These are phyloP conservation scores for Semibalanus balanoides DNA, from an alignment of 1,140 invertebrate species.

Conservation along the genomic window DNA sequence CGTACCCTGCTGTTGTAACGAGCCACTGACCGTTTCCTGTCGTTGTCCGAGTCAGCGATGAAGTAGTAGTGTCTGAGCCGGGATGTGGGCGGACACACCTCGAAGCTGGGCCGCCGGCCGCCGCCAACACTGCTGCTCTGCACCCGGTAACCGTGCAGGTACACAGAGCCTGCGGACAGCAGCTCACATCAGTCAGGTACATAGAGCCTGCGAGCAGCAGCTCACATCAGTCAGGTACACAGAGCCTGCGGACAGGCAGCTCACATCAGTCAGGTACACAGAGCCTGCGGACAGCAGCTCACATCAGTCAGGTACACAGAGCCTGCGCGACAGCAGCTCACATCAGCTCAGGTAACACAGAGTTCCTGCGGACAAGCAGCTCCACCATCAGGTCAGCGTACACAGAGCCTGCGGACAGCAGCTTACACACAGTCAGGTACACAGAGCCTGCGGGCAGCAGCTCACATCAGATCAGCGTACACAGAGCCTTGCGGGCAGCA, in stretches of 20 bases:
- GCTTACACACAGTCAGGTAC: neutral
- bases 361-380: too few relatives aligned
- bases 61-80: conserved; percentile 81
- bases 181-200: neutral
- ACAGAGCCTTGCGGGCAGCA: too few relatives aligned
- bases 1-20: neutral
- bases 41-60: conserved; percentile 82
- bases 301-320: neutral
- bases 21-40: conserved; percentile 67
- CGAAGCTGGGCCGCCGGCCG: conserved; percentile 73
- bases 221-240: too few relatives aligned
- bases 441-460: too few relatives aligned
- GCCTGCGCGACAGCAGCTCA: too few relatives aligned
- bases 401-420: conserved; percentile 48
- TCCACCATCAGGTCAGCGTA: conserved; percentile 44
- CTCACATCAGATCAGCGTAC: too few relatives aligned
- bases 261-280: conserved; percentile 46
- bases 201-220: too few relatives aligned
- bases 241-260: too few relatives aligned
- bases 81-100: conserved; percentile 70
- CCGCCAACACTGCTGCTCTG: conserved; percentile 48
- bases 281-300: conserved; percentile 42
- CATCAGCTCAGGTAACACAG: too few relatives aligned
- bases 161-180: conserved; percentile 53
- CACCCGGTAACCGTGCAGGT: conserved; percentile 85